Percentiles rank a stretch among this genome's conserved stretches.
Conservation (phyloP, 2,113 vertebrate genomes). For the Tenebrosternarchus preto region DNA sequence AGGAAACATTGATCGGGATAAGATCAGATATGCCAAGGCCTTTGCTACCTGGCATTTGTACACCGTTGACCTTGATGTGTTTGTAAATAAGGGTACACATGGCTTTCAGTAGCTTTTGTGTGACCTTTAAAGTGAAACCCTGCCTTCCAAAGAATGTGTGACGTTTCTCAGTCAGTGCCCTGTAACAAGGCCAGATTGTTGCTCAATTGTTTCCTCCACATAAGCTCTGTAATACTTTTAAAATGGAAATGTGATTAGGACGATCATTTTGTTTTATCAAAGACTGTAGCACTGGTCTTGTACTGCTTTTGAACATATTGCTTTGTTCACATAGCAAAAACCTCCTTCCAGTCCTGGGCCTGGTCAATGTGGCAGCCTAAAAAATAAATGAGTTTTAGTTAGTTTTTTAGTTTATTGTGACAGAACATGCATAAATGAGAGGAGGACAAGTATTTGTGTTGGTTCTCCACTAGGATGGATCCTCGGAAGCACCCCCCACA, state of each 20-base stretch:
- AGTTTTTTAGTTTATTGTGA: too few species aligned
- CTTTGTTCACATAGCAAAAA: not conserved
- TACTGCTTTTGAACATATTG: not conserved
- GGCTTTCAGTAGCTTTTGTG: slow-evolving; percentile 4
- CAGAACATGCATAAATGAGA: too few species aligned
- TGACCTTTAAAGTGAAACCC: not conserved
- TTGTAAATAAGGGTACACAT: not conserved
- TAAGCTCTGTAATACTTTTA: not conserved
- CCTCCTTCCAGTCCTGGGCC: too few species aligned
- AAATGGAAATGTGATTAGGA: not conserved
- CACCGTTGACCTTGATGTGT: not conserved
- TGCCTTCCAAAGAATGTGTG: slow-evolving; percentile 21
- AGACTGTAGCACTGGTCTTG: not conserved
- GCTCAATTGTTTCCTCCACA: not conserved
- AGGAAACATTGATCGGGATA: not conserved
- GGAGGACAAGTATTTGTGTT: not conserved
- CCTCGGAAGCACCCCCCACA: slow-evolving; percentile 91
- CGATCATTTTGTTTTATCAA: not conserved
- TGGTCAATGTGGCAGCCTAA: too few species aligned
- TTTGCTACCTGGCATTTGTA: not conserved
- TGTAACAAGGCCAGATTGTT: not conserved
- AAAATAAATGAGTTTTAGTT: too few species aligned
- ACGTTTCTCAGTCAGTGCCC: not conserved
- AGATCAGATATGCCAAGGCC: not conserved
- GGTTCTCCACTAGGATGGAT: slow-evolving; percentile 75